A percentile compares a stretch with the other conserved stretches of the same genome.
phyloP scores from a whole-genome alignment of 2,888 invertebrate species.

The Tetranychus piercei region DNA sequence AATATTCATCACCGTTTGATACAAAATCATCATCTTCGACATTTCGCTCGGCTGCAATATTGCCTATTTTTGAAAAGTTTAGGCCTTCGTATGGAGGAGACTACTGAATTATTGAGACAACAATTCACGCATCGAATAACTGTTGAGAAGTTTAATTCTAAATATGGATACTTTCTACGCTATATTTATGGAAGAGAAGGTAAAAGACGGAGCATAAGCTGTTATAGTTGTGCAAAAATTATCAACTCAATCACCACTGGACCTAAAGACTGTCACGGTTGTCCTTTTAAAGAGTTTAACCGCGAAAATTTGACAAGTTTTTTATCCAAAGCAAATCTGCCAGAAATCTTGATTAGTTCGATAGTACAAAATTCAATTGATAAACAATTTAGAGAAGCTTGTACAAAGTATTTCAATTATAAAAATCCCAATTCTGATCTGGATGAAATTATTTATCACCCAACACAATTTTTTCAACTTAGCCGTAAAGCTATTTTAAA shows the following conservation, averaged over 20 bases:
- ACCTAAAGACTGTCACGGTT: slow-evolving; percentile 67
- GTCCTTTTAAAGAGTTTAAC: slow-evolving; percentile 74
- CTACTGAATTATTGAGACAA: slow-evolving; percentile 68
- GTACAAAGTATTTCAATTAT: slow-evolving; percentile 55
- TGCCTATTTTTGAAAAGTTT: slow-evolving; percentile 85
- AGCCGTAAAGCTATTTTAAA: slow-evolving; percentile 40
- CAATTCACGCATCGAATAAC: slow-evolving; percentile 60
- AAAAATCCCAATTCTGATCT: slow-evolving; percentile 27
- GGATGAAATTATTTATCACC: slow-evolving; percentile 53
- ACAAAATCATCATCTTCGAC: slow-evolving; percentile 65
- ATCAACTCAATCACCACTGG: slow-evolving; percentile 49
- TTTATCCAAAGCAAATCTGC: slow-evolving; percentile 39
- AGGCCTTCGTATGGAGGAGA: slow-evolving; percentile 73
- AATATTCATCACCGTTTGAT: slow-evolving; percentile 60
- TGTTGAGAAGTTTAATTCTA: slow-evolving; percentile 72
- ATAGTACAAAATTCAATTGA: slow-evolving; percentile 12
- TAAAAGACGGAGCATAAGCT: slow-evolving; percentile 64
- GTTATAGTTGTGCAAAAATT: slow-evolving; percentile 68
- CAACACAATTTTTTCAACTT: slow-evolving; percentile 75
- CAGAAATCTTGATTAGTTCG: slow-evolving; percentile 9
- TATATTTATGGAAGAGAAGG: slow-evolving; percentile 93
- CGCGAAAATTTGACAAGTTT: slow-evolving; percentile 48
- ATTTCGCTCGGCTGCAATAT: slow-evolving; percentile 72
- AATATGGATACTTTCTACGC: slow-evolving; percentile 70
- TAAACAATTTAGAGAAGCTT: slow-evolving; percentile 43